Base-by-base conservation (phyloP, 2,888 invertebrate genomes). In the Pegoplata infirma region DNA sequence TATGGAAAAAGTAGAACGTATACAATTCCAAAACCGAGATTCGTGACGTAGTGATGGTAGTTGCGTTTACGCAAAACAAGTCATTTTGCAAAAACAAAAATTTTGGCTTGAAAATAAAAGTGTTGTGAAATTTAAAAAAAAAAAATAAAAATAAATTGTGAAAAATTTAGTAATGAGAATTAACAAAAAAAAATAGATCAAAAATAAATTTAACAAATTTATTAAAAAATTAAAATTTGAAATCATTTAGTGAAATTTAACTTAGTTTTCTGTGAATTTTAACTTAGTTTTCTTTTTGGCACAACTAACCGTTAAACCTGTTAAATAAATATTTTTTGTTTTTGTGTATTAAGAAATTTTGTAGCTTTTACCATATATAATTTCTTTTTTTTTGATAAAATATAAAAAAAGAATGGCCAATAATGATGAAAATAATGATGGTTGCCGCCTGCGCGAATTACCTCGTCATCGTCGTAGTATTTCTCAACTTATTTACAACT, bases 401-500 rank as follows among this genome's bases (percentile, higher is more conserved):
- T 17, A 44, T n/a, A 17, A 36, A 32, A n/a, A 25, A 74, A 61
- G 17, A 44, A 72, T 49, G 61, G 32, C 80, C 40, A 53, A 68
- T 61, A 69, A 66, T 21, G 36, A 68, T 25, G 64, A 44, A 46
- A 51, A 51, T 25, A 53, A 69, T 77, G 80, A 82, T 66, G 81
- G 82, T 16, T 63, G 58, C 56, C 80, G 71, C 51, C 79, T 80
- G 73, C 74, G 82, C 49, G 82, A 85, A 69, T 83, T 86, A 81
- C 83, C 87, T 80, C 88, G 87, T 79, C 89, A 89, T 84, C 88
- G 88, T 75, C 88, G 89, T 76, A 89, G 89, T 83, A 89, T 89
- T 71, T 89, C 89, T 80, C 89, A 89, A 84, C 85, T 89, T 82
- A 88, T 89, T 81, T 88, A 86, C 47, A 86, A 85, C 82, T 85